Conservation (phyloP, 2,888 invertebrate genomes). For the Drosophila anomalipes region DNA sequence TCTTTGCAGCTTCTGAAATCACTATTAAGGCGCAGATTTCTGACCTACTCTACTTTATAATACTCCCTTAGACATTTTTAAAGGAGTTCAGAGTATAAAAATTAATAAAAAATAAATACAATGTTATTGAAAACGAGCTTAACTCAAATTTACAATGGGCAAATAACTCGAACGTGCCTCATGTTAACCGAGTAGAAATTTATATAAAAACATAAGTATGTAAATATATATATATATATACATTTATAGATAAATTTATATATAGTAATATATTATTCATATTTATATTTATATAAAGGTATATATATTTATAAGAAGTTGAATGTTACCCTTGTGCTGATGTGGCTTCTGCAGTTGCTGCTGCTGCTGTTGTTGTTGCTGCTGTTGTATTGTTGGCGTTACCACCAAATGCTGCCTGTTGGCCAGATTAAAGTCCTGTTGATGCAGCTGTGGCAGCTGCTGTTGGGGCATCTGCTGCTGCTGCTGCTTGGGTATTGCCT, state of each 20-base stretch:
- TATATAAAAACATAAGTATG: background rate
- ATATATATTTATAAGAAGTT: background rate
- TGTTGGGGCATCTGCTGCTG: slow-evolving; percentile 58
- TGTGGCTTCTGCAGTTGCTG: slow-evolving; percentile 69
- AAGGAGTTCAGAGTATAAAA: background rate
- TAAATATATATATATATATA: background rate
- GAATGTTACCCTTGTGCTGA: slow-evolving; percentile 81
- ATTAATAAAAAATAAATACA: background rate
- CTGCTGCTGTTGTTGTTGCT: slow-evolving; percentile 59
- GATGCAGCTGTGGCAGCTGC: slow-evolving; percentile 26
- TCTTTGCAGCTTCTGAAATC: background rate
- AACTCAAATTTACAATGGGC: background rate
- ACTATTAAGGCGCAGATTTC: background rate
- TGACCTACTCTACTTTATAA: background rate
- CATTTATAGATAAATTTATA: background rate
- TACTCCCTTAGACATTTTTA: background rate
- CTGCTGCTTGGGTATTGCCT: slow-evolving; percentile 77
- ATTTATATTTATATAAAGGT: background rate
- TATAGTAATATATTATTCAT: background rate
- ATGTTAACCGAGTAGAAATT: background rate
- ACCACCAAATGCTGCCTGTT: slow-evolving; percentile 58
- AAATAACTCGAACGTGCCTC: background rate
- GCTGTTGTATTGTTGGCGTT: slow-evolving; percentile 62
- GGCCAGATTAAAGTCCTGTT: slow-evolving; percentile 54
- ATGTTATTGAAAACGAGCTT: background rate